Base-by-base conservation (phyloP, 2,113 vertebrate genomes). In the Thunnus thynnus region DNA sequence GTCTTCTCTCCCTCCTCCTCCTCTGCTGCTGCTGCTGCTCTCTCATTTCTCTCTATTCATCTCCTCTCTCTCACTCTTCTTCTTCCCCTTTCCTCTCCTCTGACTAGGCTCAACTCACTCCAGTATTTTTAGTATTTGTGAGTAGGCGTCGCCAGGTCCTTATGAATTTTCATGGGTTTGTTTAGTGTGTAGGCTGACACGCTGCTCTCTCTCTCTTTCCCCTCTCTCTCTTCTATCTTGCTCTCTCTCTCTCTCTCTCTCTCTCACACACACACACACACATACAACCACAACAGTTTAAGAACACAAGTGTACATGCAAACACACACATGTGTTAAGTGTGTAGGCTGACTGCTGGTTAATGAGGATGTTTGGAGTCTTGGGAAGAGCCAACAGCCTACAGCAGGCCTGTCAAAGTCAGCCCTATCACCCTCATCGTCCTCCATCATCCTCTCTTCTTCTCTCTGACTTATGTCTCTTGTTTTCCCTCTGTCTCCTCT, bases 111-210 rank as follows among this genome's bases (percentile, higher is more conserved):
- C 85, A 89, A 91, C 89, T 93, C 91, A 89, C 88, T 92, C 85
- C 85, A 92, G 91, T 93, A 93, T 94, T 92, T 93, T 93, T 93
- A 93, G 93, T 91, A 87, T 88, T 88, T 86, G 89, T 90, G 93
- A 93, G 93, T 93, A 92, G 92, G 93, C 91, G 92, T 93, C 58
- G 82, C 86, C 88, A 86, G 89, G 89, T 89, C 86, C 93, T 93
- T 86, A 94, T 94, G 92, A 93, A 94, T 94, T 94, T 94, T 94
- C 92, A 94, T 94, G 91, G 89, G 91, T 93, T 94, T 92, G 91
- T 90, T 94, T 92, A 78, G 90, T 88, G 92, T 92, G 93, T 93
- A 93, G 93, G 92, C 90, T 91, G 91, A 88, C 91, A 87, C 78
- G 70, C 84, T 84, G 91, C 85, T 86, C 86, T 70, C 55, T 69